These are phyloP conservation scores for Plagodis dolabraria DNA, from an alignment of 2,888 invertebrate genomes.

Conservation along the genomic window DNA sequence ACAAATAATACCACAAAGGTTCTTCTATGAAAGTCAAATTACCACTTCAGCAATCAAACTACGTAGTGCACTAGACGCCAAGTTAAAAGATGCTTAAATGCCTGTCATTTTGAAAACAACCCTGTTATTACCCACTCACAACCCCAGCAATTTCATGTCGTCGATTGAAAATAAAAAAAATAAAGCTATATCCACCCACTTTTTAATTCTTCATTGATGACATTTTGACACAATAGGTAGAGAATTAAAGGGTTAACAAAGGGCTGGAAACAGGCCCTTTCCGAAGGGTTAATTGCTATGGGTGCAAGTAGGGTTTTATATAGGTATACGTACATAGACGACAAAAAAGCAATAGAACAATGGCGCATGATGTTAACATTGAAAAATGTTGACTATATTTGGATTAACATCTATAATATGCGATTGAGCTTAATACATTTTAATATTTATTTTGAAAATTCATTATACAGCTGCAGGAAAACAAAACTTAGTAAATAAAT, in stretches of 20 bases:
- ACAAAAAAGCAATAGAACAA: constrained; percentile 45
- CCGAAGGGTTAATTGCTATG: constrained; percentile 80
- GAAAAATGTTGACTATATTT: too few species aligned
- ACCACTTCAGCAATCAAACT: constrained; percentile 40
- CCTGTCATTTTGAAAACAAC: constrained; percentile 65
- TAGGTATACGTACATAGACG: constrained; percentile 41
- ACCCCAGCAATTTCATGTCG: constrained; percentile 55
- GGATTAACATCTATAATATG: too few species aligned
- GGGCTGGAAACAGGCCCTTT: constrained; percentile 70
- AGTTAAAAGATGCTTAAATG: constrained; percentile 60
- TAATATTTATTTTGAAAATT: too few species aligned
- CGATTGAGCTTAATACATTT: too few species aligned
- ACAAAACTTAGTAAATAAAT: too few species aligned
- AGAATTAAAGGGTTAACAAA: constrained; percentile 77
- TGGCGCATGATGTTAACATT: constrained; percentile 27
- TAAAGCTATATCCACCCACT: constrained; percentile 69
- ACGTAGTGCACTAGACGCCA: constrained; percentile 42
- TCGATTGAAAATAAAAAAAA: constrained; percentile 54
- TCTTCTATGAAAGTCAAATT: constrained; percentile 45
- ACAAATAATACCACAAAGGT: constrained; percentile 25
- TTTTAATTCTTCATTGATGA: constrained; percentile 69
- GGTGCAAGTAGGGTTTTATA: constrained; percentile 48
- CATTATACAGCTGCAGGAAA: too few species aligned
- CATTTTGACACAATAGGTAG: constrained; percentile 78
- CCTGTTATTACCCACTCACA: constrained; percentile 72